Evolutionary conservation across 2,113 vertebrate species (phyloP).

Genomic region (Pseudois nayaur): DNA sequence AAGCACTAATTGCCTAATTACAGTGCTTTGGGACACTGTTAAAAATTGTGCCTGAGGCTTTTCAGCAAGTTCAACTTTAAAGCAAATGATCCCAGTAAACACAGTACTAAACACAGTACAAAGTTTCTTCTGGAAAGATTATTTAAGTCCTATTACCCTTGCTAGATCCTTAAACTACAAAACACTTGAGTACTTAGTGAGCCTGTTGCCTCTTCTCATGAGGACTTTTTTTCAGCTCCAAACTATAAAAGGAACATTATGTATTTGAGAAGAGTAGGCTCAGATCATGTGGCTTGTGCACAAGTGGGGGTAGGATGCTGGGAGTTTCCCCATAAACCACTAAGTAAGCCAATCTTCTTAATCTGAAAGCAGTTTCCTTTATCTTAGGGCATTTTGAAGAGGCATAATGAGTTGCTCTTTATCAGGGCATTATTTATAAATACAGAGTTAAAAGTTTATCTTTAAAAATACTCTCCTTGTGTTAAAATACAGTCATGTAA

Average conservation of each 20-base stretch:
- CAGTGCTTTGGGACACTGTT: conserved; percentile 36
- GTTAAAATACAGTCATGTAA: neutral
- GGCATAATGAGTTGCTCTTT: neutral
- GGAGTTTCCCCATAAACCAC: neutral
- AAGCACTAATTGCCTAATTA: conserved; percentile 52
- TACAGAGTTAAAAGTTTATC: conserved; percentile 1
- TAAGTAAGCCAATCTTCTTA: neutral
- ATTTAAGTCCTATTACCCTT: conserved; percentile 38
- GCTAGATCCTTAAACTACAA: conserved; percentile 27
- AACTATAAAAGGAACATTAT: neutral
- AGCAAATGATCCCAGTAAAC: conserved; percentile 60
- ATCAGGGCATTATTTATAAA: neutral
- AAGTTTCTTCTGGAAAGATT: conserved; percentile 39
- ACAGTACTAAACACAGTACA: conserved; percentile 57
- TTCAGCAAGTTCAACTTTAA: conserved; percentile 55
- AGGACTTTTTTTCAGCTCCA: neutral
- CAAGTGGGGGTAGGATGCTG: fast-evolving
- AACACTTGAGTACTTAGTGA: conserved; percentile 19
- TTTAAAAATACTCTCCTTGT: neutral
- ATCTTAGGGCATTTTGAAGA: neutral
- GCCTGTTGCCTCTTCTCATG: neutral
- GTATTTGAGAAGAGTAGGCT: neutral
- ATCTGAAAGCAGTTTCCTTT: conserved; percentile 6
- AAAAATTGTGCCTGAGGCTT: conserved; percentile 33
- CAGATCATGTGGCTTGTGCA: neutral